phyloP scores from a whole-genome alignment of 2,113 vertebrate species.

The Anolis carolinensis region DNA sequence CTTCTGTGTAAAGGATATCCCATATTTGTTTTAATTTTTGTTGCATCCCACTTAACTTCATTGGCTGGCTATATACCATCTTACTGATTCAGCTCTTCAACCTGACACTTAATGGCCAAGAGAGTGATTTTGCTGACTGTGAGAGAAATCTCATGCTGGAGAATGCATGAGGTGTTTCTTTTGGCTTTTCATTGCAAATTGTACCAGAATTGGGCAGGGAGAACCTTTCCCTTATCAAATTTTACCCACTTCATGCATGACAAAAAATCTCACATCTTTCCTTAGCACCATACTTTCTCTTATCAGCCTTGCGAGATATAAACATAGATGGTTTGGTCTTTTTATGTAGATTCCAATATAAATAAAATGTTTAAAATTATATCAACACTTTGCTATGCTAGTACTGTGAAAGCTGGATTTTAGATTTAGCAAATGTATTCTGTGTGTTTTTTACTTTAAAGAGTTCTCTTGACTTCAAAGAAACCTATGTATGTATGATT shows the following conservation, averaged over 20 bases:
- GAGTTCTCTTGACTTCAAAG: not conserved
- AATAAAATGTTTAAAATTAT: not conserved
- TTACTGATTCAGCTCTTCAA: too few relatives aligned
- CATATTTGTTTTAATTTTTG: not conserved
- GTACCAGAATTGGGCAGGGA: too few relatives aligned
- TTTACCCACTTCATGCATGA: too few relatives aligned
- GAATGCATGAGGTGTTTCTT: not conserved
- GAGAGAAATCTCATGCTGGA: not conserved
- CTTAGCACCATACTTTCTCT: not conserved
- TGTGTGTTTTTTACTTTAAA: constrained; percentile 5
- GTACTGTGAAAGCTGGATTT: not conserved
- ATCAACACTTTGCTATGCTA: not conserved
- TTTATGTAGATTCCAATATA: not conserved
- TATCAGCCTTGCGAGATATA: not conserved
- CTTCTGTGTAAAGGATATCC: not conserved
- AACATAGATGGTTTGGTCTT: not conserved
- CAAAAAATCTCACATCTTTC: not conserved
- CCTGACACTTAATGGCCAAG: not conserved
- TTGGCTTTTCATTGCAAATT: not conserved
- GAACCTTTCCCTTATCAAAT: not conserved
- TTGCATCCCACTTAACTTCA: not conserved
- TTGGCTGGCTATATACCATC: not conserved
- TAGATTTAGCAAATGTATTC: not conserved
- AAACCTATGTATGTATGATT: not conserved
- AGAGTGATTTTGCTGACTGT: not conserved